phyloP scores from a whole-genome alignment of 2,888 invertebrate species.

The Agonopterix alstromeriana region DNA sequence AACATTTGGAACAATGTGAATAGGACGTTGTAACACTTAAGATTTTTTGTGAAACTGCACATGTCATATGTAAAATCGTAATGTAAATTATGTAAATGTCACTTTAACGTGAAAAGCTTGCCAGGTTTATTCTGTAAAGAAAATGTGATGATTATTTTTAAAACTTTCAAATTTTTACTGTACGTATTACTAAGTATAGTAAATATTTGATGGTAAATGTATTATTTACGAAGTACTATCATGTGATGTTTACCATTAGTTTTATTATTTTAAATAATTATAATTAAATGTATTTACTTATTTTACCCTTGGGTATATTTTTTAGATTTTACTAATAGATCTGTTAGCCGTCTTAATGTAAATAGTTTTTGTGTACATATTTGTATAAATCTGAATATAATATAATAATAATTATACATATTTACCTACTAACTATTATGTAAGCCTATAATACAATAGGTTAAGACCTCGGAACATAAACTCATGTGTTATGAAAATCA shows the following conservation, averaged over 20 bases:
- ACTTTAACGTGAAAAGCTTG: too few relatives aligned
- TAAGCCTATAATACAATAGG: background rate
- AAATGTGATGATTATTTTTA: too few relatives aligned
- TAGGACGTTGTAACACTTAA: too few relatives aligned
- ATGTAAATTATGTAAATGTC: too few relatives aligned
- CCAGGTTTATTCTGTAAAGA: too few relatives aligned
- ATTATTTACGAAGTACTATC: constrained; percentile 4
- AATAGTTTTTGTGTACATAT: constrained; percentile 43
- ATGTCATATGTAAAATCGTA: too few relatives aligned
- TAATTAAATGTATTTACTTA: constrained; percentile 13
- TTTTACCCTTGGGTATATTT: constrained; percentile 10
- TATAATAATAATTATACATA: constrained; percentile 19
- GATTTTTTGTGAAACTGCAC: too few relatives aligned
- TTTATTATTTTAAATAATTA: constrained; percentile 6
- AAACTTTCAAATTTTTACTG: too few relatives aligned
- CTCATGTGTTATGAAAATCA: too few relatives aligned
- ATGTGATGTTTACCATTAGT: constrained; percentile 64
- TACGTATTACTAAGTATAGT: too few relatives aligned
- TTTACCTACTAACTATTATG: constrained; percentile 22
- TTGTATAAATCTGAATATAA: constrained; percentile 41
- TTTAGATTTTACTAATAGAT: constrained; percentile 37
- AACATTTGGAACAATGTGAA: too few relatives aligned
- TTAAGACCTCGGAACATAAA: background rate
- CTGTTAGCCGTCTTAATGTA: constrained; percentile 49
- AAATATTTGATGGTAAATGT: too few relatives aligned